Base-by-base conservation (phyloP, 2,797 vertebrate genomes). In the Chrosomus eos region DNA sequence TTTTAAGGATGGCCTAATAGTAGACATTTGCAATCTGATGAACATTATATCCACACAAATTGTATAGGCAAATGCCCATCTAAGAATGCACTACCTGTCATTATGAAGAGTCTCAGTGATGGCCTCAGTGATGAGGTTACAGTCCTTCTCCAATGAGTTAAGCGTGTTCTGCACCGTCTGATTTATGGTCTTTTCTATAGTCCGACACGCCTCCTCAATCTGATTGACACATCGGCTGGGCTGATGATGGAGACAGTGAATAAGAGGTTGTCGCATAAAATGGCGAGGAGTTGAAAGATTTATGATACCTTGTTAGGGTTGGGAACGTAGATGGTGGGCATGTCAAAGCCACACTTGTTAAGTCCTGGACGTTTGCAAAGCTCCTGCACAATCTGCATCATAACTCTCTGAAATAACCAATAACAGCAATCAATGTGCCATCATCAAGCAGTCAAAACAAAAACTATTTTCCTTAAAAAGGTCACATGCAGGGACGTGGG, bases 301-400 rank as follows among this genome's bases (percentile, higher is more conserved):
- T 26, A 19, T 14, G 31, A 48, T 87, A 96, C 96, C 94, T 96
- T 97, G 88, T 91, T 95, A n/a, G 95, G 91, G 88, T 95, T 96
- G 23, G 96, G 95, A 66, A 97, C 88, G 84, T 96, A 97, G 88
- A 97, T 96, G 4, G 96, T 97, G 8, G 96, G 96, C 96, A 97
- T 97, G 90, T 97, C 96, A 76, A 97, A 97, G n/a, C 96, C 96
- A 89, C 96, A 97, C 86, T 96, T 97, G 92, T 96, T 97, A 66
- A 97, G 95, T 66, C 96, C 96, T 0, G 95, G 96, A 33, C 96
- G 92, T 89, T 97, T 97, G 88, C 96, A 97, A 82, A 97, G 93
- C 89, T 97, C 96, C 92, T 97, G 96, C 45, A 97, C 96, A 16
- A 97, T 97, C 93, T 97, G 96, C 96, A 97, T 97, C 95, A 97